Base-by-base conservation (phyloP, 2,888 invertebrate genomes). In the Yponomeuta sedellus region DNA sequence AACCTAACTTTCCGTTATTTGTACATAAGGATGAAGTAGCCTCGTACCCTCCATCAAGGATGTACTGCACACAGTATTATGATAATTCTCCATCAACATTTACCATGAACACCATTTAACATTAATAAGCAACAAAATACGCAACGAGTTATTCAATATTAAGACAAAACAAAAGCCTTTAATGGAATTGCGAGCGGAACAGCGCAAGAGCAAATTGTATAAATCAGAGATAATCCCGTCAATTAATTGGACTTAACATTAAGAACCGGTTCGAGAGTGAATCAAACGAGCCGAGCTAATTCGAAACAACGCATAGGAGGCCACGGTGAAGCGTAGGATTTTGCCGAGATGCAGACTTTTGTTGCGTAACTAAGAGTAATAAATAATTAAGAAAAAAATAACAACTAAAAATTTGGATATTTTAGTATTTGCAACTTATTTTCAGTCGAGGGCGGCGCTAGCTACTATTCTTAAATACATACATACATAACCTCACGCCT, bases 201-300 rank as follows among this genome's bases (percentile, higher is more conserved):
- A 85, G 86, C 86, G 87, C 86, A 87, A 86, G 85, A 88, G 39
- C 86, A 88, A 88, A 89, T 88, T 83, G 85, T 88, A 88, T 89
- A 86, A 88, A 88, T 90, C 89, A 84, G 82, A 88, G 88, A 88
- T 91, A 91, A 90, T 89, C 90, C 87, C 84, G 87, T 88, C 90
- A 89, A 91, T 91, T 90, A 90, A 90, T 91, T 85, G 88, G 90
- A 86, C 79, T 90, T 89, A 88, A 80, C 82, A 87, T 83, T 82
- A 82, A 82, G 80, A 88, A 87, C 87, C 85, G 87, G 88, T 87
- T 61, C 78, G 77, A 75, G 77, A 66, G 77, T 83, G 79, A 78
- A 81, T 80, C 77, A 79, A 67, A 65, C 62, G 65, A 65, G 56
- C 65, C 34, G 65, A 62, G 34, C n/a, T 67, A 67, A 67, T 62